Percentiles rank a stretch among this genome's conserved stretches.
Evolutionary conservation across 2,888 invertebrate genomes (phyloP).

Genomic region (Acholoe squamosa): DNA sequence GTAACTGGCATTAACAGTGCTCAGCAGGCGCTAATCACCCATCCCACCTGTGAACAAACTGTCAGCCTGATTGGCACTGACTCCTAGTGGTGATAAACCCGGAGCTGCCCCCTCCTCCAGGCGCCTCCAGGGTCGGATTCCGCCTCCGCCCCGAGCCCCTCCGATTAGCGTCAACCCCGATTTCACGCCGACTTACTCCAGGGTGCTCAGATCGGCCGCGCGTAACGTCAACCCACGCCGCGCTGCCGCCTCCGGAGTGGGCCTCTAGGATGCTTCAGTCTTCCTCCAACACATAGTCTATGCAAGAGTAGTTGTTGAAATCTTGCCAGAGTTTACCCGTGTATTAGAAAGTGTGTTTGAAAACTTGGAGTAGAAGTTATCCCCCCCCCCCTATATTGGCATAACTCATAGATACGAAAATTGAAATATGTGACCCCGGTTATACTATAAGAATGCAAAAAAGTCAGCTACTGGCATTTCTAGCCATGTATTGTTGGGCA

Average conservation of each 20-base stretch:
- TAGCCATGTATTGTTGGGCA: too few relatives aligned
- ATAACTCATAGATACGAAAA: too few relatives aligned
- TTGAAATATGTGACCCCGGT: too few relatives aligned
- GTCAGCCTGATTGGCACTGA: not conserved
- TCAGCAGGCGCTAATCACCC: not conserved
- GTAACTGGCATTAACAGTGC: too few relatives aligned
- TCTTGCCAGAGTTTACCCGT: too few relatives aligned
- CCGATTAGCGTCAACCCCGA: constrained; percentile 39
- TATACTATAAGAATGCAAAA: too few relatives aligned
- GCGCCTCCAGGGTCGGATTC: not conserved
- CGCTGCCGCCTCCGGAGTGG: not conserved
- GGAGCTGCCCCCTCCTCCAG: not conserved
- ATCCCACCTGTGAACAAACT: not conserved
- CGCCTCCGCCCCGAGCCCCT: not conserved
- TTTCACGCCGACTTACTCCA: constrained; percentile 30
- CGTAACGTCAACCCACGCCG: constrained; percentile 20
- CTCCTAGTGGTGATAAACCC: not conserved
- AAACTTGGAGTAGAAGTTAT: too few relatives aligned
- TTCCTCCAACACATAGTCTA: too few relatives aligned
- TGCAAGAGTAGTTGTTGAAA: too few relatives aligned
- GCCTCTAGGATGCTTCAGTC: not conserved
- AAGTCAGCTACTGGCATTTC: too few relatives aligned
- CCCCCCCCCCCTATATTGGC: too few relatives aligned
- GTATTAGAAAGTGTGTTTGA: too few relatives aligned
- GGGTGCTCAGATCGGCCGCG: constrained; percentile 31